phyloP scores from a whole-genome alignment of 2,888 invertebrate species.

The Tortricodes alternella region DNA sequence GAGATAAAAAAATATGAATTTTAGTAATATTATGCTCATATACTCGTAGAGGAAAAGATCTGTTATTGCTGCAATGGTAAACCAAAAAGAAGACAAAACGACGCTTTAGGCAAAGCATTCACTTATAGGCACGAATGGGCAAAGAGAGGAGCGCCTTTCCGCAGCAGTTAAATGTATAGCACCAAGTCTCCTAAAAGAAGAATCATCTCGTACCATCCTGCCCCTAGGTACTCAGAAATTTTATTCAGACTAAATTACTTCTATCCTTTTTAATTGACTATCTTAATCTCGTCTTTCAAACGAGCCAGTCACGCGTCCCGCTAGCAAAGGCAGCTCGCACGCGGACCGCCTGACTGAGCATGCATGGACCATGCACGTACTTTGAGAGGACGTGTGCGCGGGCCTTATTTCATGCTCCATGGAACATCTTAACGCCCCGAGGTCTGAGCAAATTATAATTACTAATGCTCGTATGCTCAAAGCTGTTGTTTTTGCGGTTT shows the following conservation, averaged over 20 bases:
- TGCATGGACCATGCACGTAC: slow-evolving; percentile 60
- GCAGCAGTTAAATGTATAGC: too few species aligned
- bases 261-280: slow-evolving; percentile 12
- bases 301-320: slow-evolving; percentile 52
- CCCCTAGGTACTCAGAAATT: background rate
- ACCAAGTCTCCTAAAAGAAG: too few species aligned
- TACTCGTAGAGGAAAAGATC: too few species aligned
- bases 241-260: slow-evolving; percentile 2
- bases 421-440: slow-evolving; percentile 79
- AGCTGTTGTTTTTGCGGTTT: slow-evolving; percentile 48
- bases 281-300: slow-evolving; percentile 40
- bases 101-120: too few species aligned
- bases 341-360: slow-evolving; percentile 65
- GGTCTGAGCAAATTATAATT: slow-evolving; percentile 75
- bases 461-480: slow-evolving; percentile 73
- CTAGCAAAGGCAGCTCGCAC: slow-evolving; percentile 51
- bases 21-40: too few species aligned
- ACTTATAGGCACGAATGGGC: too few species aligned
- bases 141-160: too few species aligned
- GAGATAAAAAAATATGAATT: too few species aligned
- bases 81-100: too few species aligned
- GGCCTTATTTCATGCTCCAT: slow-evolving; percentile 78
- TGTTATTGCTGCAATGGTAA: too few species aligned
- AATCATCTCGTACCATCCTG: background rate
- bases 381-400: slow-evolving; percentile 53